Conservation (phyloP, 2,797 vertebrate genomes). For the Cuniculus paca region DNA sequence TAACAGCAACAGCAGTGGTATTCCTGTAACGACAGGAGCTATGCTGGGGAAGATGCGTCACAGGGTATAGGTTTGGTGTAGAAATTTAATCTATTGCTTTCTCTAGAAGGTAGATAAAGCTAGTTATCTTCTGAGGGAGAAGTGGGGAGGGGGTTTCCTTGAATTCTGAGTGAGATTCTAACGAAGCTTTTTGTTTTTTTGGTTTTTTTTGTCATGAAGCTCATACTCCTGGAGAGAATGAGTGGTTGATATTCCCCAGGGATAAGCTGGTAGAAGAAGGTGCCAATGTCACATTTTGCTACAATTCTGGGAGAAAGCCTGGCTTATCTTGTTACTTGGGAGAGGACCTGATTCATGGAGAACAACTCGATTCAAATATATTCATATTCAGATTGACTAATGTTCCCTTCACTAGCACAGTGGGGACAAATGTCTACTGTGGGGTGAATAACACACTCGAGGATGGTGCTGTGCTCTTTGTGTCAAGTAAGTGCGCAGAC, state of each 20-base stretch:
- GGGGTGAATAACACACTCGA: fast-evolving
- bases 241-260: conserved; percentile 78
- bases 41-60: not conserved
- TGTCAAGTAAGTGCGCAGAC: conserved; percentile 86
- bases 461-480: conserved; percentile 68
- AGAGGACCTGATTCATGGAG: fast-evolving
- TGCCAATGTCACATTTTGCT: conserved; percentile 86
- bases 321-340: conserved; percentile 59
- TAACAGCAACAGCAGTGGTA: fast-evolving
- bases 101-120: not conserved
- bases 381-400: conserved; percentile 73
- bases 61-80: not conserved
- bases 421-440: conserved; percentile 79
- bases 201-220: conserved; percentile 78
- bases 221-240: not conserved
- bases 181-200: not conserved
- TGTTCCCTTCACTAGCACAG: not conserved
- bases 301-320: conserved; percentile 74
- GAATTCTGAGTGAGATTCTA: not conserved
- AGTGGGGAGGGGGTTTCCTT: not conserved
- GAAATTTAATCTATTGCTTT: not conserved
- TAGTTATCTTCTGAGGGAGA: not conserved
- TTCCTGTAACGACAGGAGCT: fast-evolving
- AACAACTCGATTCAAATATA: conserved; percentile 44
- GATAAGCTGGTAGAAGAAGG: conserved; percentile 85